These are phyloP conservation scores for Gallinago media DNA, from an alignment of 2,113 vertebrate genomes.

Conservation along the genomic window DNA sequence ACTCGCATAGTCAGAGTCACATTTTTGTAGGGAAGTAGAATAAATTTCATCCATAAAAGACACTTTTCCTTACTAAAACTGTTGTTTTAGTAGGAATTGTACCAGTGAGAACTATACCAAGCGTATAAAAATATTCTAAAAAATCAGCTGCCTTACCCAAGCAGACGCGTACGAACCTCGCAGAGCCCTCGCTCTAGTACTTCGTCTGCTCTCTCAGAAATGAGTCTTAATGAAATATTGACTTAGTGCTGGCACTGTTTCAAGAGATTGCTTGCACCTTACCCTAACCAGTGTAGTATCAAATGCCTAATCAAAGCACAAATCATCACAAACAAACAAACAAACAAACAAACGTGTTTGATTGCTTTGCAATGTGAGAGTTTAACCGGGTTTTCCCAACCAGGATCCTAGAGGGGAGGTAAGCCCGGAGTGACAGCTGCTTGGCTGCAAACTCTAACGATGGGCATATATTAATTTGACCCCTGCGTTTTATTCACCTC, in stretches of 20 bases:
- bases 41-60: not conserved
- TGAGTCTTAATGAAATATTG: conserved; percentile 60
- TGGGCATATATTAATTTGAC: not conserved
- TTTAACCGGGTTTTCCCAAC: conserved; percentile 37
- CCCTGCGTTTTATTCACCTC: not conserved
- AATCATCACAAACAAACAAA: conserved; percentile 50
- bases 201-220: conserved; percentile 19
- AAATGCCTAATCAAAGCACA: conserved; percentile 50
- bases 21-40: not conserved
- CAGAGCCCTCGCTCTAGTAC: not conserved
- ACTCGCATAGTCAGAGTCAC: not conserved
- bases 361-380: not conserved
- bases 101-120: not conserved
- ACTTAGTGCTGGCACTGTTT: conserved; percentile 53
- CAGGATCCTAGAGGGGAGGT: not conserved
- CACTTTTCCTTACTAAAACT: not conserved
- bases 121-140: not conserved
- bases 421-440: conserved; percentile 17
- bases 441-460: conserved; percentile 11
- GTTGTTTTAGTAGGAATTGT: not conserved
- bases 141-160: not conserved
- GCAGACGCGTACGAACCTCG: not conserved
- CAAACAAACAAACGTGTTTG: conserved; percentile 25
- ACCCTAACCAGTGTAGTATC: conserved; percentile 35
- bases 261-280: conserved; percentile 46